Percentiles rank a stretch among this genome's conserved stretches.
Evolutionary conservation across 2,888 invertebrate genomes (phyloP).

Genomic region (Deilephila porcellus): DNA sequence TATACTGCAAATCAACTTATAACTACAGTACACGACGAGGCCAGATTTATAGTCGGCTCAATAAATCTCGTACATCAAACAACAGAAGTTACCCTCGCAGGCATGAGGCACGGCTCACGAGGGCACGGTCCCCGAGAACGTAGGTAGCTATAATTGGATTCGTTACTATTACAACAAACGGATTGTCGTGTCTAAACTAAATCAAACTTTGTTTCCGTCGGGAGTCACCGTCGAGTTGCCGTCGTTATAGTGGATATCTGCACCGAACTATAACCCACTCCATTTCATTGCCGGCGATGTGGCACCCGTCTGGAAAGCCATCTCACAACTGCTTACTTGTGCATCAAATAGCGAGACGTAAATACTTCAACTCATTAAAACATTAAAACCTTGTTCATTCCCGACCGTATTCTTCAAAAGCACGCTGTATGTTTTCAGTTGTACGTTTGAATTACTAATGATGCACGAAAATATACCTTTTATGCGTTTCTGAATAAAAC

Average conservation of each 20-base stretch:
- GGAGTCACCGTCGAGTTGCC: conserved; percentile 60
- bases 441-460: conserved; percentile 21
- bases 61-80: conserved; percentile 47
- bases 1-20: conserved; percentile 18
- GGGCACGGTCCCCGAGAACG: conserved; percentile 33
- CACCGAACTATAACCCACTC: conserved; percentile 62
- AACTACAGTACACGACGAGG: conserved; percentile 22
- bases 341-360: conserved; percentile 43
- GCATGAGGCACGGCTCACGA: conserved; percentile 9
- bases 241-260: conserved; percentile 60
- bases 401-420: background rate
- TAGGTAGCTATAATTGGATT: conserved; percentile 65
- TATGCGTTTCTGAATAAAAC: conserved; percentile 2
- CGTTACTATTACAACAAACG: conserved; percentile 68
- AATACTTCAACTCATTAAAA: conserved; percentile 49
- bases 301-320: conserved; percentile 38
- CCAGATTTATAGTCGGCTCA: conserved; percentile 31
- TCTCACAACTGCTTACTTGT: conserved; percentile 46
- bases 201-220: conserved; percentile 79
- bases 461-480: conserved; percentile 7
- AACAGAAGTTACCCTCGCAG: conserved; percentile 32
- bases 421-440: background rate
- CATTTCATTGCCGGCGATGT: conserved; percentile 63
- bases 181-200: conserved; percentile 78
- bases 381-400: background rate